These are phyloP conservation scores for Acipenser ruthenus DNA, from an alignment of 2,797 vertebrate genomes.

Conservation along the genomic window DNA sequence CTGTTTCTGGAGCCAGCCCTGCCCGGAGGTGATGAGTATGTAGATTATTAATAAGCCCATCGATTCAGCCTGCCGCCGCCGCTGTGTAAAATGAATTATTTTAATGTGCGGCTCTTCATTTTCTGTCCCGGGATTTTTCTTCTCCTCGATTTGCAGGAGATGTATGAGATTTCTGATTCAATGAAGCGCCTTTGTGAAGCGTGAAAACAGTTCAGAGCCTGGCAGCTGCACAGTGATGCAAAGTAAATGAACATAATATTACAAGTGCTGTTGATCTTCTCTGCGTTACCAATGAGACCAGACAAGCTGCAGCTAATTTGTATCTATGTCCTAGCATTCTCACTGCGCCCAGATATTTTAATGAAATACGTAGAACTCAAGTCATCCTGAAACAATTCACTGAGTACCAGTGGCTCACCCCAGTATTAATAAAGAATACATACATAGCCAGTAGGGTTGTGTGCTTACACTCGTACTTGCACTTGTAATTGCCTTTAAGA, in stretches of 20 bases:
- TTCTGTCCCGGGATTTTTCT: not conserved
- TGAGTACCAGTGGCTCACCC: too few relatives aligned
- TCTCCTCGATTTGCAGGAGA: not conserved
- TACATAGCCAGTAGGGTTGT: too few relatives aligned
- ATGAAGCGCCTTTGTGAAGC: not conserved
- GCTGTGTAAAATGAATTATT: not conserved
- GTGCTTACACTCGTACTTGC: too few relatives aligned
- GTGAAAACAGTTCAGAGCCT: not conserved
- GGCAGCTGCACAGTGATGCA: not conserved
- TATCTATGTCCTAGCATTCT: too few relatives aligned
- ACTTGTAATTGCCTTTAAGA: too few relatives aligned
- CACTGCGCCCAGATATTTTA: too few relatives aligned
- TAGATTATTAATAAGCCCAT: conserved; percentile 8
- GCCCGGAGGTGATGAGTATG: conserved; percentile 1
- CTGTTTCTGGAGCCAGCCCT: not conserved
- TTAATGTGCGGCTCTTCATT: conserved; percentile 1
- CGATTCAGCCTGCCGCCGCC: not conserved
- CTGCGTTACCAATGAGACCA: conserved; percentile 16
- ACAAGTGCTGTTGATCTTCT: not conserved
- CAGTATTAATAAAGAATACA: too few relatives aligned
- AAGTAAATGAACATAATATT: not conserved
- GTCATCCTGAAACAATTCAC: too few relatives aligned
- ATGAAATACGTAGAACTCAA: too few relatives aligned
- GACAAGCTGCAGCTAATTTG: too few relatives aligned
- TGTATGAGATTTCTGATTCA: not conserved